Base-by-base conservation (phyloP, 1,140 invertebrate genomes). In the Thaumetopoea pityocampa region DNA sequence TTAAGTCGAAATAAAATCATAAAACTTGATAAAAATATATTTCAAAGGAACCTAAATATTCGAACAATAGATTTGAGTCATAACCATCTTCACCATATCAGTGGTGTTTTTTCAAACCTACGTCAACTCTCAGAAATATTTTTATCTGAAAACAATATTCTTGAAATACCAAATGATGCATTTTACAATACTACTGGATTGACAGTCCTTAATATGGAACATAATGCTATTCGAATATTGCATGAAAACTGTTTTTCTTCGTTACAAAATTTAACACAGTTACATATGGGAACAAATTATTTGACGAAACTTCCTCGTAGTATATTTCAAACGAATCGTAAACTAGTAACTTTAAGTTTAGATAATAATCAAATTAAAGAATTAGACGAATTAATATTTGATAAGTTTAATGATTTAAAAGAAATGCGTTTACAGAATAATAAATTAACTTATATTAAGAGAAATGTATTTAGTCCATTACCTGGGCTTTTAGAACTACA, bases 371-470 rank as follows among this genome's bases (percentile, higher is more conserved):
- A 91, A 73, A 93, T 99, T 23, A 87, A 87, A 3, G 90, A 93
- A 55, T 79, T 99, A 32, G 89, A 93, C 58, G 89, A 91, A 4
- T 92, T 92, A 11, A 91, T 93, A 49, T 97, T 97, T 70, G 83
- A 90, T 43, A 92, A 91, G 64, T 86, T 93, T 34, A 85, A 88
- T 22, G 89, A 90, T 49, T 73, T 97, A 20, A 88, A 90, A 29
- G 94, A 96, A 85, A 89, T 97, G n/a, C 87, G 94, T 22, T 79
- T 97, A 18, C 94, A 96, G 58, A 93, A 95, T 77, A 97, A 97
- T 87, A 89, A 89, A 54, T 88, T 97, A 34, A 86, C 82, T 28
- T 87, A 89, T 27, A 91, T 97, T 44, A 88, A 90, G 11, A 88
- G 91, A 27, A 92, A 92, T 1, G 91, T 96, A 2, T 95, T 97